phyloP scores from a whole-genome alignment of 1,140 invertebrate genomes.

The Panagrolaimus sp. region DNA sequence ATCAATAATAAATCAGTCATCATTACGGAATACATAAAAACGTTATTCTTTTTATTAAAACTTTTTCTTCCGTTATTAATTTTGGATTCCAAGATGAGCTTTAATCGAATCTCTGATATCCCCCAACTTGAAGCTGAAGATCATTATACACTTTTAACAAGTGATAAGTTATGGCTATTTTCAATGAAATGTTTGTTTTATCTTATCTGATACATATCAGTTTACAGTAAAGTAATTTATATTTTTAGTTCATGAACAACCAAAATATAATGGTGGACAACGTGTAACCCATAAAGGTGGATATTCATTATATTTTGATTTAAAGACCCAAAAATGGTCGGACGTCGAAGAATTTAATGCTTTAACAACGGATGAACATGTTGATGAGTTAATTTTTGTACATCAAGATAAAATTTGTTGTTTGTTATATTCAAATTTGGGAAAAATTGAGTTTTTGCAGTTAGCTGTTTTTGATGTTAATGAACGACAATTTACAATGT shows the following conservation, averaged over 20 bases:
- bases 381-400: neutral
- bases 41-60: too few species aligned
- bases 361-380: neutral
- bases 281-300: slow-evolving; percentile 2
- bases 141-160: neutral
- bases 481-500: slow-evolving; percentile 7
- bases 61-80: too few species aligned
- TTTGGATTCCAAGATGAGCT: neutral
- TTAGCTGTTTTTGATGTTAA: slow-evolving; percentile 8
- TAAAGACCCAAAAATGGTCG: neutral
- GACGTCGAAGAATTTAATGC: neutral
- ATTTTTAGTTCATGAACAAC: slow-evolving; percentile 6
- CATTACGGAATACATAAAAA: too few species aligned
- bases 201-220: neutral
- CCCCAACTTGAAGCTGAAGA: neutral
- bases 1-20: too few species aligned
- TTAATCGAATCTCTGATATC: neutral
- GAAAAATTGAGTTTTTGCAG: neutral
- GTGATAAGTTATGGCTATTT: slow-evolving; percentile 1
- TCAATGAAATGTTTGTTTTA: neutral
- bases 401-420: neutral
- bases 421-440: slow-evolving; percentile 7
- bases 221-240: neutral
- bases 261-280: slow-evolving; percentile 1
- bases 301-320: slow-evolving; percentile 7